A percentile compares a stretch with the other conserved stretches of the same genome.
These are phyloP conservation scores for Drosophila gunungcola DNA, from an alignment of 1,140 invertebrate genomes.

Conservation along the genomic window DNA sequence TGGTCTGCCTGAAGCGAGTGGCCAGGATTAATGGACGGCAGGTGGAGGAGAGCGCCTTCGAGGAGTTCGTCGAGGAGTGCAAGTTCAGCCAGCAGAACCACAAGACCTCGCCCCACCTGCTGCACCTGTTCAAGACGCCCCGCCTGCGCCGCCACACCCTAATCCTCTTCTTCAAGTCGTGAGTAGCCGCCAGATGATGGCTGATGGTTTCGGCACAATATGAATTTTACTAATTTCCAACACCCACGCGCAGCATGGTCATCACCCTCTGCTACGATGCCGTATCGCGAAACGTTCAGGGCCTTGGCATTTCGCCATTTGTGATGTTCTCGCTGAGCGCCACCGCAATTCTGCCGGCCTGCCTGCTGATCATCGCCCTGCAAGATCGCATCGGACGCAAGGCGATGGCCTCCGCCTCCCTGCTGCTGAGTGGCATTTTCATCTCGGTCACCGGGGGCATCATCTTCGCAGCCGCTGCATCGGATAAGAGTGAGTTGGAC, in stretches of 20 bases:
- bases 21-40: constrained; percentile 86
- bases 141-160: constrained; percentile 85
- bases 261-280: constrained; percentile 88
- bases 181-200: constrained; percentile 58
- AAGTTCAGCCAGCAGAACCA: constrained; percentile 59
- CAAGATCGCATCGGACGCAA: constrained; percentile 87
- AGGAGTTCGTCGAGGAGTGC: constrained; percentile 82
- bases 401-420: constrained; percentile 86
- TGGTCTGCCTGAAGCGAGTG: constrained; percentile 86
- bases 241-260: constrained; percentile 85
- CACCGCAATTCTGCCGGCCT: constrained; percentile 86
- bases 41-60: constrained; percentile 83
- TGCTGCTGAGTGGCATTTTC: constrained; percentile 86
- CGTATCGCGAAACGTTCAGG: constrained; percentile 87
- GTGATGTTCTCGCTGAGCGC: constrained; percentile 86
- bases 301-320: constrained; percentile 87
- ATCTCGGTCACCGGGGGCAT: constrained; percentile 79
- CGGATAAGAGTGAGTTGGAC: constrained; percentile 48
- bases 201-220: not conserved
- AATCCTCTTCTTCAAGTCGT: constrained; percentile 87
- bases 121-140: constrained; percentile 84
- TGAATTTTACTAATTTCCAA: constrained; percentile 8
- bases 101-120: constrained; percentile 57
- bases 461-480: constrained; percentile 53
- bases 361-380: constrained; percentile 86